Evolutionary conservation across 1,140 invertebrate species (phyloP).

Genomic region (Latrodectus geometricus): DNA sequence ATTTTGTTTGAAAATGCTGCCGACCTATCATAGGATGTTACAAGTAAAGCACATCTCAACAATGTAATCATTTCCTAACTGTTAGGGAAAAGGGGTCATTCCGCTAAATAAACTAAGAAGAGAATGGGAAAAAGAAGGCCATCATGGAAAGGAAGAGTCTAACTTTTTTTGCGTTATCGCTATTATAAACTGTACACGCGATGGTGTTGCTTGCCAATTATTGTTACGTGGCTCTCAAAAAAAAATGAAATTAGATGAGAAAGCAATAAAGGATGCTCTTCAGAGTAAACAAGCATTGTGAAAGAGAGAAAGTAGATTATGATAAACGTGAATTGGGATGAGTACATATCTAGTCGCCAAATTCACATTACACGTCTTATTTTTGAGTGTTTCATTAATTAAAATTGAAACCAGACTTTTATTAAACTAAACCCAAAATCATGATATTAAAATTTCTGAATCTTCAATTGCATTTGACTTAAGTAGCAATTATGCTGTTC

Average conservation of each 20-base stretch:
- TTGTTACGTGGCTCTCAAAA: not conserved
- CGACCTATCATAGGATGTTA: not conserved
- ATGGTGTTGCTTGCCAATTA: slow-evolving; percentile 25
- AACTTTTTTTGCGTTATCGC: slow-evolving; percentile 12
- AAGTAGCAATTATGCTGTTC: not conserved
- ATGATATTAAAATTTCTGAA: not conserved
- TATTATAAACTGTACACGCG: slow-evolving; percentile 38
- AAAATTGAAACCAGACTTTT: not conserved
- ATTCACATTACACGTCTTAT: no score
- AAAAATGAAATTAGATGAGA: slow-evolving; percentile 13
- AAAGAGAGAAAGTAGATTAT: not conserved
- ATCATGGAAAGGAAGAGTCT: not conserved
- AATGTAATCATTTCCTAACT: slow-evolving; percentile 47
- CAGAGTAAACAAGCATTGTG: not conserved
- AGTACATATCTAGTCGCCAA: not conserved
- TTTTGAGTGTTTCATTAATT: not conserved
- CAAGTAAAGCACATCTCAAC: slow-evolving; percentile 16
- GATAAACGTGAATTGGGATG: not conserved
- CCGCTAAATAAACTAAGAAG: slow-evolving; percentile 23
- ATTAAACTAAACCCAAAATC: not conserved
- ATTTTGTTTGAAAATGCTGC: no score
- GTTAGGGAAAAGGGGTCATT: slow-evolving; percentile 17
- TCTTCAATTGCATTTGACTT: not conserved
- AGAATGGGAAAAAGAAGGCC: slow-evolving; percentile 9
- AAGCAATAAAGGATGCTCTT: slow-evolving; percentile 2